A percentile compares a stretch with the other conserved stretches of the same genome.
These are phyloP conservation scores for Cariama cristata DNA, from an alignment of 2,113 vertebrate species.

Conservation along the genomic window DNA sequence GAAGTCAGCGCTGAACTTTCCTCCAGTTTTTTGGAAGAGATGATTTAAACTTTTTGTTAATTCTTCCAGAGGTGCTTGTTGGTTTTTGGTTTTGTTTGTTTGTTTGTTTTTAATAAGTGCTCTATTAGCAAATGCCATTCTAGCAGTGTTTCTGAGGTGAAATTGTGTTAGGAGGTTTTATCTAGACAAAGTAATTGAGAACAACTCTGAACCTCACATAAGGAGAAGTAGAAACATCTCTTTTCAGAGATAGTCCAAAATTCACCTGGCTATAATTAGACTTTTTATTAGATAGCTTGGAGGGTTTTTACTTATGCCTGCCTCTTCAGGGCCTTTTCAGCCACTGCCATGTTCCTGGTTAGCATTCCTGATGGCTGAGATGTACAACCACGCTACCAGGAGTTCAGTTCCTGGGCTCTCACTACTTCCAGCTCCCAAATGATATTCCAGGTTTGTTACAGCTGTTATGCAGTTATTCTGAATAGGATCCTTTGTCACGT, in stretches of 20 bases:
- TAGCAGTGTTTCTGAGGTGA: neutral
- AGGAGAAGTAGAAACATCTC: neutral
- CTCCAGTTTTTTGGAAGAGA: neutral
- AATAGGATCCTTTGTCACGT: neutral
- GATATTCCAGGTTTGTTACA: neutral
- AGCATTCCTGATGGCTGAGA: neutral
- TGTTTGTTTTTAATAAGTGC: neutral
- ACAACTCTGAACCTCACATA: neutral
- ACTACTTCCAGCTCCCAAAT: neutral
- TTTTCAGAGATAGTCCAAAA: neutral
- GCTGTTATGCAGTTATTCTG: neutral
- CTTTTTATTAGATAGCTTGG: neutral
- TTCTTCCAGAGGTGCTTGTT: neutral
- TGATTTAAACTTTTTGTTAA: neutral
- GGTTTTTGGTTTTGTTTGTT: no score
- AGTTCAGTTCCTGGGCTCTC: neutral
- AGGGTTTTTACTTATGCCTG: neutral
- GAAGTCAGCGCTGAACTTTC: conserved; percentile 16
- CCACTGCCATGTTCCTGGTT: neutral
- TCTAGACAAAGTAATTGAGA: neutral
- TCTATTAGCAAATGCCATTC: neutral
- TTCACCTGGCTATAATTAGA: neutral
- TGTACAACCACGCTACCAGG: neutral
- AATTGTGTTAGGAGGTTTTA: neutral
- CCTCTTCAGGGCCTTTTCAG: neutral